Percentiles rank a stretch among this genome's conserved stretches.
phyloP scores from a whole-genome alignment of 1,140 invertebrate genomes.

The Varroa destructor region DNA sequence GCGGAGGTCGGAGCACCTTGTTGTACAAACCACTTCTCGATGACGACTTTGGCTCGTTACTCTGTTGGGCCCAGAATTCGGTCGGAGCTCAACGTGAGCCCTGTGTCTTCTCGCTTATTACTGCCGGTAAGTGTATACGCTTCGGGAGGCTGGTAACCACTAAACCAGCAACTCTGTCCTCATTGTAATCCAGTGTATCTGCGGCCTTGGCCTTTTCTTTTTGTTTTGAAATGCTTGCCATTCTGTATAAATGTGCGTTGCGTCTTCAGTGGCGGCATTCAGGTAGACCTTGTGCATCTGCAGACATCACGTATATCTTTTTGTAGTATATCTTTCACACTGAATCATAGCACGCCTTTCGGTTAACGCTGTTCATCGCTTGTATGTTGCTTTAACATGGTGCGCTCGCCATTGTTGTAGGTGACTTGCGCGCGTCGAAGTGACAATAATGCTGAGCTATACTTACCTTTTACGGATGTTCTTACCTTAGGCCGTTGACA shows the following conservation, averaged over 20 bases:
- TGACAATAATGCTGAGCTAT: no score
- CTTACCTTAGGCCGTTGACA: no score
- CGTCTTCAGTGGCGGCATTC: no score
- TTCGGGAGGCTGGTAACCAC: background rate
- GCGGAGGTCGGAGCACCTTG: slow-evolving; percentile 51
- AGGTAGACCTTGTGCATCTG: no score
- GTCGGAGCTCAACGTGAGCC: slow-evolving; percentile 63
- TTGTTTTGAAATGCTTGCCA: background rate
- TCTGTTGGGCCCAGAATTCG: slow-evolving; percentile 70
- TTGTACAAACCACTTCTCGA: slow-evolving; percentile 50
- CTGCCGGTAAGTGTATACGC: slow-evolving; percentile 53
- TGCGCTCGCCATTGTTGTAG: no score
- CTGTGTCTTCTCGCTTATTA: slow-evolving; percentile 63
- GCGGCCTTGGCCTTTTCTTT: background rate
- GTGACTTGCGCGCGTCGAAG: no score
- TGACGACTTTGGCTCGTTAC: slow-evolving; percentile 61
- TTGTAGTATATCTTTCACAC: no score
- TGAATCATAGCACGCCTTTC: no score
- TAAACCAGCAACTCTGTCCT: background rate
- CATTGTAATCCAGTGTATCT: slow-evolving; percentile 12
- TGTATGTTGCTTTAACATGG: no score
- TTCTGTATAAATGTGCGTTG: background rate
- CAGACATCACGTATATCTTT: no score
- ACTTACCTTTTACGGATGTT: no score
- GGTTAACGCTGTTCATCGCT: no score